Base-by-base conservation (phyloP, 2,797 vertebrate genomes). In the Epinephelus awoara region DNA sequence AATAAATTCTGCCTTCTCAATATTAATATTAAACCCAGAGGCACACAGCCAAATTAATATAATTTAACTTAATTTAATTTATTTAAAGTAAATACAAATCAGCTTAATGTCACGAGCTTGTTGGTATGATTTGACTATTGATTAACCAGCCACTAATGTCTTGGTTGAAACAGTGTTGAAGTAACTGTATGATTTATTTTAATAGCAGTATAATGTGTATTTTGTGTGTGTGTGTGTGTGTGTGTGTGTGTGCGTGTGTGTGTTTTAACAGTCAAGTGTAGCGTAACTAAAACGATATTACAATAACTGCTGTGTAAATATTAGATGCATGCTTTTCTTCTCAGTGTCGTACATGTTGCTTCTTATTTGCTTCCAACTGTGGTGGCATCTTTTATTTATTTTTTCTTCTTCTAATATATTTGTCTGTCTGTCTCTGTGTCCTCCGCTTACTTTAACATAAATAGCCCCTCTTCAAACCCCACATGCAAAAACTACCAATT, bases 401-500 rank as follows among this genome's bases (percentile, higher is more conserved):
- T 64, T 58, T 40, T 68, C 85, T 85, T 91, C 69, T 91, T 89
- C 88, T 89, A 92, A 89, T 91, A 70, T 85, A 58, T 89, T 34
- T 81, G 72, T 89, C 62, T 91, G 89, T 94, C 86, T 89, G 89
- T 94, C 77, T 91, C 69, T 91, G 78, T 95, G 88, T 94, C 86
- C 82, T 92, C 89, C 65, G 89, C 91, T 95, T 85, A 93, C 87
- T 91, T 92, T 90, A 93, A 93, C 85, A 93, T 80, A 82, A 94
- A 92, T 79, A 83, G 88, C 89, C 89, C 91, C 88, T 92, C 84
- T 90, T 93, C 77, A 92, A 94, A 90, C 84, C 85, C 85, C 58
- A 95, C 93, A 96, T 96, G 95, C 95, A 95, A 95, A 94, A 91
- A 90, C 76, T 89, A 87, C 91, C 92, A 91, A 87, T 77, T 83